A percentile compares a stretch with the other conserved stretches of the same genome.
These are phyloP conservation scores for Lysandra coridon DNA, from an alignment of 2,888 invertebrate species.

Conservation along the genomic window DNA sequence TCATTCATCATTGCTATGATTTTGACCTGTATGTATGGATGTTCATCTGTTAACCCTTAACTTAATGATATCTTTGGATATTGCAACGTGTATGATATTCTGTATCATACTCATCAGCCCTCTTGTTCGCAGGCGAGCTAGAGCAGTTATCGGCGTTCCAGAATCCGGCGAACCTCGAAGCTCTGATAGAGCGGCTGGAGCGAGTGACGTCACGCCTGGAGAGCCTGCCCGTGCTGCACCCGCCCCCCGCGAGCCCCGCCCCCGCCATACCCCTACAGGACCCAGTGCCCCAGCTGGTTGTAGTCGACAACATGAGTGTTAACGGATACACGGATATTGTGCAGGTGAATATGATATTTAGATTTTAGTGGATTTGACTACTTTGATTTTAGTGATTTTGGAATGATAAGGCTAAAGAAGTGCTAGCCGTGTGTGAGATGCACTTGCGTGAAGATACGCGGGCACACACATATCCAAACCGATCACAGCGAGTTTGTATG, in stretches of 20 bases:
- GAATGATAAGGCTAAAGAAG: too few species aligned
- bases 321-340: constrained; percentile 87
- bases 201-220: constrained; percentile 87
- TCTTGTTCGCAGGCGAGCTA: constrained; percentile 65
- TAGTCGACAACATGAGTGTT: constrained; percentile 83
- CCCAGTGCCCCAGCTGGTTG: constrained; percentile 29
- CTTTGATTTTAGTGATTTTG: too few species aligned
- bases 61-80: too few species aligned
- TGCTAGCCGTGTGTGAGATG: too few species aligned
- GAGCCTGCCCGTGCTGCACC: constrained; percentile 67
- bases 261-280: constrained; percentile 46
- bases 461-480: too few species aligned
- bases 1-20: too few species aligned
- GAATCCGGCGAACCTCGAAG: constrained; percentile 82
- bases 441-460: too few species aligned
- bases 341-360: constrained; percentile 53
- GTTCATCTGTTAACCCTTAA: too few species aligned
- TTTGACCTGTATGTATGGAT: too few species aligned
- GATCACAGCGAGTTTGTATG: too few species aligned
- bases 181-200: constrained; percentile 87
- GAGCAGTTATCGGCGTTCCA: constrained; percentile 65
- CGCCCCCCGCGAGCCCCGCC: constrained; percentile 55
- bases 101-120: neutral
- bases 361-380: neutral
- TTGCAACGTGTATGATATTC: neutral